Conservation (phyloP, 2,888 invertebrate genomes). For the Hirudinaria manillensis region DNA sequence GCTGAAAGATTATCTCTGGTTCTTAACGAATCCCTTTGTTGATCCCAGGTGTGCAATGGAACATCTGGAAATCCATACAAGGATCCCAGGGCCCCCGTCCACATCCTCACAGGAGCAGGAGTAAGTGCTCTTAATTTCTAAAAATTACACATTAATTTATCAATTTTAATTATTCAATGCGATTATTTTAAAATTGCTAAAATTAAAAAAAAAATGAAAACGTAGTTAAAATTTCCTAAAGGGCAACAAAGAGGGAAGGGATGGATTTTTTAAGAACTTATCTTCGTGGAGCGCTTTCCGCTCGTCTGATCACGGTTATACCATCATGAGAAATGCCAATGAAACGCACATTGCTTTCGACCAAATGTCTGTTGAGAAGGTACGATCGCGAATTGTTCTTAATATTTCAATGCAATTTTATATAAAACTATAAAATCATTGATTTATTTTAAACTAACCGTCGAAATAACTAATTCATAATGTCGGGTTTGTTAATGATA, state of each 20-base stretch:
- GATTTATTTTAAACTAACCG: no score
- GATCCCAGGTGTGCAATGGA: slow-evolving; percentile 62
- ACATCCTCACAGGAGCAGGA: slow-evolving; percentile 80
- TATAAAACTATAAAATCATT: no score
- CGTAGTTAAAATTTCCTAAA: slow-evolving; percentile 41
- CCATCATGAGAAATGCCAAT: slow-evolving; percentile 77
- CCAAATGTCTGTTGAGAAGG: slow-evolving; percentile 64
- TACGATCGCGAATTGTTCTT: slow-evolving; percentile 34
- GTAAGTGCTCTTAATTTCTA: slow-evolving; percentile 42
- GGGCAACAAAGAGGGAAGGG: slow-evolving; percentile 77
- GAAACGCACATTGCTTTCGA: slow-evolving; percentile 78
- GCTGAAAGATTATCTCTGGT: not conserved
- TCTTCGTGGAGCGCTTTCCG: slow-evolving; percentile 78
- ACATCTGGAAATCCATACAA: slow-evolving; percentile 65
- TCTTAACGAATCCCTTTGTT: not conserved
- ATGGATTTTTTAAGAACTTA: slow-evolving; percentile 63
- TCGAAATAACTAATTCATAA: no score
- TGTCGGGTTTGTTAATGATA: no score
- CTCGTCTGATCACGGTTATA: slow-evolving; percentile 84
- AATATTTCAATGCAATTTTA: not conserved
- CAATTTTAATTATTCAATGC: no score
- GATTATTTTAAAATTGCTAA: no score
- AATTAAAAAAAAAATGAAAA: no score
- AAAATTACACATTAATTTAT: no score
- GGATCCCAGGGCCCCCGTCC: slow-evolving; percentile 79